Base-by-base conservation (phyloP, 2,888 invertebrate genomes). In the Penaeus monodon region DNA sequence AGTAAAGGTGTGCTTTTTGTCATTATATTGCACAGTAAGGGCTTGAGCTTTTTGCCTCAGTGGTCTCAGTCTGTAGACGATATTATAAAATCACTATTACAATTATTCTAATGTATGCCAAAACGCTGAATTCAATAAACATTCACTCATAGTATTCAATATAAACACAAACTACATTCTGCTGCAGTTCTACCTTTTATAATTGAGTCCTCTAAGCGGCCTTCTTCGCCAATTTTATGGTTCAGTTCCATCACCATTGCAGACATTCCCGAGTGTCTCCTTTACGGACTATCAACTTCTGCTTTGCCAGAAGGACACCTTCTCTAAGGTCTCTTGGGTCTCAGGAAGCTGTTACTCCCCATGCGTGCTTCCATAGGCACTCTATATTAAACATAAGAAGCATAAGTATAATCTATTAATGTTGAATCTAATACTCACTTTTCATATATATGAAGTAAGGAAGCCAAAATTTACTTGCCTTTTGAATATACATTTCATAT, bases 1-100 rank as follows among this genome's bases (percentile, higher is more conserved):
- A 94, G 92, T 96, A 91, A 95, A 96, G 44, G 94, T 92, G 89
- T 93, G 92, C 92, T 96, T 96, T 92, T 94, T 95, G 91, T 95
- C 94, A 90, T 96, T 95, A 92, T 95, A 95, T 90, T 94, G 94
- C 91, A 94, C 94, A 90, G 94, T 94, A 66, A 95, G 91, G 88
- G 94, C 94, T 93, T 95, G 94, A 80, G 94, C 94, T 91, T 94
- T 94, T 90, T 95, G 94, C 90, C 96, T 94, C 83, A 96, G 92
- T 3, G 94, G 95, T 91, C 95, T 94, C 82, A 96, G 93, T 90
- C 94, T 92, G 89, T n/a, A 89, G 90, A 70, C 83, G 20, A 91
- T 86, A 76, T 29, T 7, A 24, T 57, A 14, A 22, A n/a, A 17
- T 44, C 22, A 74, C 74, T 10, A 44, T 57, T 17, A 20, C 17